Evolutionary conservation across 2,888 invertebrate genomes (phyloP).

Genomic region (Cistogaster globosa): DNA sequence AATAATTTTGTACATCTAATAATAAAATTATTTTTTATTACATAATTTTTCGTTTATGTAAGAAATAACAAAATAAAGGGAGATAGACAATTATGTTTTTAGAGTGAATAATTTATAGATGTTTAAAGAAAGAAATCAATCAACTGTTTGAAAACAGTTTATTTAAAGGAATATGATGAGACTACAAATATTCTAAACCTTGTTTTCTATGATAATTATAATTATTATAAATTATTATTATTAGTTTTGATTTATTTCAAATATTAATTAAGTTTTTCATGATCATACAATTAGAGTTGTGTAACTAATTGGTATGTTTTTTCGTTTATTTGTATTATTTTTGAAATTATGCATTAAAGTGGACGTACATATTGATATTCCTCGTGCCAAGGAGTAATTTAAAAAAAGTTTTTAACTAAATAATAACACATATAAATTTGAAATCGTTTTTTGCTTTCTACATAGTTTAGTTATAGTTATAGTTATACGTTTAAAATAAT

Average conservation of each 20-base stretch:
- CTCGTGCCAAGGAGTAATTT: slow-evolving; percentile 41
- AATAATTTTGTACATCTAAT: slow-evolving; percentile 53
- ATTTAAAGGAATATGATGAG: slow-evolving; percentile 50
- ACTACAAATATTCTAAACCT: slow-evolving; percentile 24
- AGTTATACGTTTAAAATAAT: not conserved
- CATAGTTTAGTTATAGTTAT: not conserved
- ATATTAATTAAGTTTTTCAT: slow-evolving; percentile 1
- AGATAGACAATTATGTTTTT: not conserved
- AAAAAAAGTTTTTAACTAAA: not conserved
- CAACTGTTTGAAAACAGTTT: slow-evolving; percentile 62
- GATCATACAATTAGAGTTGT: slow-evolving; percentile 37
- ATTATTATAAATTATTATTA: slow-evolving; percentile 29
- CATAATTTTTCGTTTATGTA: slow-evolving; percentile 13
- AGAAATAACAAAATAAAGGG: slow-evolving; percentile 39
- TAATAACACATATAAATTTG: too few species aligned
- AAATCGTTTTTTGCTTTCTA: not conserved
- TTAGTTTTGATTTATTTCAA: slow-evolving; percentile 25
- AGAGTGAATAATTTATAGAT: too few species aligned
- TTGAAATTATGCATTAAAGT: slow-evolving; percentile 50
- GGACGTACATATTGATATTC: slow-evolving; percentile 64
- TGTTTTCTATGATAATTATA: slow-evolving; percentile 5
- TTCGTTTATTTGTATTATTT: slow-evolving; percentile 3
- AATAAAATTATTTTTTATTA: slow-evolving; percentile 48
- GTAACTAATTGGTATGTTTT: not conserved
- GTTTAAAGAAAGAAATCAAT: too few species aligned